phyloP scores from a whole-genome alignment of 2,113 vertebrate genomes.

The Calyptommatus sinebrachiatus region DNA sequence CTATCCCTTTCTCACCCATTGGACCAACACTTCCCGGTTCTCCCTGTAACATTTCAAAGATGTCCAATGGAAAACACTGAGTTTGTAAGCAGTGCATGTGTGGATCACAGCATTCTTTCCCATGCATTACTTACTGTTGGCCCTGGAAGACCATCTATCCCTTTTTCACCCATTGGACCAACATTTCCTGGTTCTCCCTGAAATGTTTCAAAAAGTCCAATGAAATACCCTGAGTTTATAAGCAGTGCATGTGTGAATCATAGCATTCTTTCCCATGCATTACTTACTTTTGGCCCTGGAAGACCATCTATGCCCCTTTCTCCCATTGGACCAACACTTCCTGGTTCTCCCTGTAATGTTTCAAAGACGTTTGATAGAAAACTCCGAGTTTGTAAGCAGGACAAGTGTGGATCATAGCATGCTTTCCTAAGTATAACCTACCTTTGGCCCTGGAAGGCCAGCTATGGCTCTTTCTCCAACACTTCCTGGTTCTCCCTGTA shows the following conservation, averaged over 20 bases:
- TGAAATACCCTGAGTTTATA: not conserved
- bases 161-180: conserved; percentile 60
- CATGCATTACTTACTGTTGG: conserved; percentile 58
- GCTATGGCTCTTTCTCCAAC: conserved; percentile 52
- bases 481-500: conserved; percentile 56
- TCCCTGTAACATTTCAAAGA: not conserved
- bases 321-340: too few species aligned
- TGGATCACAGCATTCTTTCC: not conserved
- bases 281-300: conserved; percentile 67
- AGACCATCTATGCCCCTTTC: conserved; percentile 38
- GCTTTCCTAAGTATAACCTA: conserved; percentile 22
- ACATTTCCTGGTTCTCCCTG: conserved; percentile 48
- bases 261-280: not conserved
- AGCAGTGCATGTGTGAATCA: not conserved
- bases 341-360: too few species aligned
- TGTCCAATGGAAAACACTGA: not conserved
- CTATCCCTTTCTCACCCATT: conserved; percentile 58
- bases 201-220: not conserved
- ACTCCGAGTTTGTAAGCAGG: not conserved
- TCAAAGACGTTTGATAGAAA: too few species aligned
- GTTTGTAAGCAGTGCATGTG: not conserved
- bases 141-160: conserved; percentile 61
- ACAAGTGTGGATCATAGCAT: not conserved
- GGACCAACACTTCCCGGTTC: conserved; percentile 57
- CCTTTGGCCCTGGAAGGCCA: conserved; percentile 67